Evolutionary conservation across 2,113 vertebrate genomes (phyloP).

Genomic region (Anguilla japonica): DNA sequence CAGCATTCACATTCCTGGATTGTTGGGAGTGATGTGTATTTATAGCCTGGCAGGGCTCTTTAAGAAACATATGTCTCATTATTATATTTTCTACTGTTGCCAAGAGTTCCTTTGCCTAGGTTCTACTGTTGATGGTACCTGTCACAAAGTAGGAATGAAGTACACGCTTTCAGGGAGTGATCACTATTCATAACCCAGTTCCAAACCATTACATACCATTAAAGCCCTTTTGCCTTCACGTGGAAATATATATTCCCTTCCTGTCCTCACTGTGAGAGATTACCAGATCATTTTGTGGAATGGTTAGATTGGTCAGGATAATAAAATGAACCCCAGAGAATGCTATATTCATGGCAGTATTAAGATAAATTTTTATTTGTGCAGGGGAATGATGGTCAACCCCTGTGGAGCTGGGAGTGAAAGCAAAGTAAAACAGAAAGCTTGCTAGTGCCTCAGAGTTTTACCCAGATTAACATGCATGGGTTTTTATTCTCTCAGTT

Average conservation of each 20-base stretch:
- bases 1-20: neutral
- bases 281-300: conserved; percentile 58
- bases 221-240: conserved; percentile 46
- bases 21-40: neutral
- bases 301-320: conserved; percentile 58
- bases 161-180: conserved; percentile 52
- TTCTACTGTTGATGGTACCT: conserved; percentile 19
- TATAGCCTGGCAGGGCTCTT: neutral
- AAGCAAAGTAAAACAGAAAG: neutral
- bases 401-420: conserved; percentile 14
- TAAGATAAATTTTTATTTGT: conserved; percentile 53
- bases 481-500: neutral
- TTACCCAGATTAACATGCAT: neutral
- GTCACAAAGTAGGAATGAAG: conserved; percentile 27
- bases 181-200: conserved; percentile 58
- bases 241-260: conserved; percentile 43
- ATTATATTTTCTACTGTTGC: neutral
- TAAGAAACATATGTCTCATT: neutral
- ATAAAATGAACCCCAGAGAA: conserved; percentile 58
- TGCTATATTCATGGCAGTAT: conserved; percentile 46
- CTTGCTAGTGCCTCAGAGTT: neutral
- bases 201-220: conserved; percentile 63
- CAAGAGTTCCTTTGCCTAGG: neutral
- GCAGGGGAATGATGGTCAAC: conserved; percentile 33
- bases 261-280: conserved; percentile 45